A percentile compares a stretch with the other conserved stretches of the same genome.
These are phyloP conservation scores for Oligia fasciuncula DNA, from an alignment of 2,888 invertebrate species.

Conservation along the genomic window DNA sequence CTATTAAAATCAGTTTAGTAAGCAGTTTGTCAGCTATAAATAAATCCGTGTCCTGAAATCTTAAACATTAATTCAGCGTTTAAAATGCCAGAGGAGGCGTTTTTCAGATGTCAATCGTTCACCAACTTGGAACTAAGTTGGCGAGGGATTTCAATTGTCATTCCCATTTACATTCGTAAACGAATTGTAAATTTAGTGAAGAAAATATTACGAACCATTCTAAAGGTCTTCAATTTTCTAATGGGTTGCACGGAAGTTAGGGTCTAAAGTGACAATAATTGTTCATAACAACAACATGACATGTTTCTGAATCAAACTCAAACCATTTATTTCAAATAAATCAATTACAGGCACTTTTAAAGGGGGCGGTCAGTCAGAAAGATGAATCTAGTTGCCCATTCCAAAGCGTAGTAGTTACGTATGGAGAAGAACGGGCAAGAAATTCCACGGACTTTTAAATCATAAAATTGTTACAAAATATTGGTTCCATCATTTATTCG, in stretches of 20 bases:
- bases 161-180: conserved; percentile 13
- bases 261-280: not conserved
- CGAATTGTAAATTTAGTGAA: conserved; percentile 4
- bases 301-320: not conserved
- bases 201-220: conserved; percentile 2
- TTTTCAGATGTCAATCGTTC: conserved; percentile 43
- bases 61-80: conserved; percentile 35
- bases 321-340: too few species aligned
- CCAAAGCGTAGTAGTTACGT: too few species aligned
- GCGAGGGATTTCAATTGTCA: conserved; percentile 16
- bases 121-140: conserved; percentile 30
- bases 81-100: conserved; percentile 31
- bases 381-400: too few species aligned
- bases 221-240: not conserved
- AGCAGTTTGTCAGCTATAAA: conserved; percentile 8
- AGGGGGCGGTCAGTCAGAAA: too few species aligned
- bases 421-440: too few species aligned
- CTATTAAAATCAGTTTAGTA: not conserved
- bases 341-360: too few species aligned
- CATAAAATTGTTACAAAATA: too few species aligned
- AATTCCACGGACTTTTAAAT: too few species aligned
- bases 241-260: not conserved
- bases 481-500: too few species aligned
- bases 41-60: conserved; percentile 15
- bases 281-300: not conserved